Evolutionary conservation across 92 coral and sea anemone species (phyloP), one percentile per base, ranked within the genome.

Genomic region (Virgularia gustaviana): DNA sequence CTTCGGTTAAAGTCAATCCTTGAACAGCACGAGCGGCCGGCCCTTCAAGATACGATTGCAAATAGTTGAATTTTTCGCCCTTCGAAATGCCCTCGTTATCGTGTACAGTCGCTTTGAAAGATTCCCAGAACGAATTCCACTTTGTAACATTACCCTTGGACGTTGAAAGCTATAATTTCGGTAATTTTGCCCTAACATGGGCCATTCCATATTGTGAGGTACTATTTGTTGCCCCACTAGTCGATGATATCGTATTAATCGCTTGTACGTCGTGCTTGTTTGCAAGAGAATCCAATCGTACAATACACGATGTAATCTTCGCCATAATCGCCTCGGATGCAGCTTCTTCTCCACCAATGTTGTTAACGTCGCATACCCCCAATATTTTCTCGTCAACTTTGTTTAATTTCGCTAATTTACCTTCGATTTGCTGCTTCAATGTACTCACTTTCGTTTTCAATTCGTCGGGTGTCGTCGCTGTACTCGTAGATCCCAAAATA

Each of bases 391-490:
- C 23, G 30, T 54, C 30, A 23, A 54, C 30, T 13, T 54, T 35
- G 30, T 23, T 54, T 9, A 54, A 22, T n/a, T 54, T 54, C 15
- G 61, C 61, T 13, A 54, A 16, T 23, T 54, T 54, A 54, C 61
- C 2, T n/a, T 23, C 15, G 32, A 56, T 56, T 56, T 56, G 63
- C 15, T 56, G 63, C 23, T 28, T 56, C 36, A 56, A 28, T 56
- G 35, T 56, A 56, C 23, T 56, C 16, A 56, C 28, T 38, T 56
- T 56, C 63, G 63, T 56, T 56, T 56, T 56, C n/a, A 56, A 56
- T 20, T 28, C 36, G 23, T 24, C 32, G 4, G 28, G 3, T 27
- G 32, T 34, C 9, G 32, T 56, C 32, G 63, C 32, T 28, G 36
- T 9, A 28, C 34, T 56, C 63, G 36, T 56, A 56, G 34, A 56